Base-by-base conservation (phyloP, 2,888 invertebrate species). In the Chrysopilus asiliformis region DNA sequence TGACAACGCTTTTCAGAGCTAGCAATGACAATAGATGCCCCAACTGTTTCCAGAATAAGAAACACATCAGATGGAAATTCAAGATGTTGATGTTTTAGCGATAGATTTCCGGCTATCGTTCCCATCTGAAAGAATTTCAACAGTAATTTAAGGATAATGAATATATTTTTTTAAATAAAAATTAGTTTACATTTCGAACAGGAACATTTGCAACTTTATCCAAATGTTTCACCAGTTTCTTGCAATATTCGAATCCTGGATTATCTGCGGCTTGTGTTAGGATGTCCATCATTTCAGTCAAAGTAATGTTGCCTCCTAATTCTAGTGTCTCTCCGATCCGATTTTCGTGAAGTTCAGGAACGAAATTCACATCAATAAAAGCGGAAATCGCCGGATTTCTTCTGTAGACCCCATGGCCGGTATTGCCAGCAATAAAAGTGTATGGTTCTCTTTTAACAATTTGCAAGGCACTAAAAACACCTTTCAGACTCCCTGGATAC, bases 361-460 rank as follows among this genome's bases (percentile, higher is more conserved):
- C 60, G 1, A 60, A 59, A 30, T 69, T 70, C 1, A 82, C 62
- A 47, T 83, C 79, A 33, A 84, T 74, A 35, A 77, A 71, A 4
- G 71, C 55, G 42, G 68, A 65, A 34, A 58, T 48, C 9, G 47
- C 43, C 1, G 36, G 24, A 3, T 45, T 39, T 9, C 59, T 53
- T 3, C 65, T 56, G 43, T 61, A 68, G 2, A 68, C 65, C 9
- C 85, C 86, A 57, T 74, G 75, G 3, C 76, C 80, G 2, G 85
- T 85, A 50, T 84, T 83, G 12, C 85, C 85, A 16, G 74, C 75
- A 2, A 83, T 70, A 8, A 85, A 53, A 56, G 74, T 70, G 44
- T 78, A 80, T 8, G 64, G 60, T 3, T 62, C 55, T 5, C 64
- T 53, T 7, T 62, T 57, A 32, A 40, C 18, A 20, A 20, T 29